A percentile compares a stretch with the other conserved stretches of the same genome.
phyloP scores from a whole-genome alignment of 2,888 invertebrate genomes.

The Plebejus anna region DNA sequence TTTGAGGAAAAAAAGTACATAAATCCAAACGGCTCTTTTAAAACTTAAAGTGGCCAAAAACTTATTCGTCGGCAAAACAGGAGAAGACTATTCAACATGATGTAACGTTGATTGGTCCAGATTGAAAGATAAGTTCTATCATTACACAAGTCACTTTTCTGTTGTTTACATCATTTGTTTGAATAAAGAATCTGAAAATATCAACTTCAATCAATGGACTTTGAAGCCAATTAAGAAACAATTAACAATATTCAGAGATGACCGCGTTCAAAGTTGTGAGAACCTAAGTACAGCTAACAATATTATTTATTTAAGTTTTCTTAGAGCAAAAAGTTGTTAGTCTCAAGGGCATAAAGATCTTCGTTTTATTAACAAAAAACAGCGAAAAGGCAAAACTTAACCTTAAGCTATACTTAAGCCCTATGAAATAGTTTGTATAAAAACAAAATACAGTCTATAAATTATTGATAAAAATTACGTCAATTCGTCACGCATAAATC shows the following conservation, averaged over 20 bases:
- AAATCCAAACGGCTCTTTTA: background rate
- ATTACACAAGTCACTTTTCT: constrained; percentile 16
- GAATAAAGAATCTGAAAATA: constrained; percentile 11
- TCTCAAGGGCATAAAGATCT: background rate
- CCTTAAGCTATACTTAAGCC: too few species aligned
- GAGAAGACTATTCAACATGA: background rate
- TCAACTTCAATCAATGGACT: constrained; percentile 11
- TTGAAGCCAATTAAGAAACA: constrained; percentile 6
- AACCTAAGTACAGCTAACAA: background rate
- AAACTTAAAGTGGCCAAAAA: background rate
- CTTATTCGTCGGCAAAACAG: background rate
- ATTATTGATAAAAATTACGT: constrained; percentile 10
- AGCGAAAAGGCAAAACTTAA: too few species aligned
- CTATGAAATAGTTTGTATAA: background rate
- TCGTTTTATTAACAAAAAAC: too few species aligned
- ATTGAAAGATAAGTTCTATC: background rate
- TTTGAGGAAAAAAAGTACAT: background rate
- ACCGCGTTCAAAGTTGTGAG: background rate
- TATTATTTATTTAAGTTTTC: background rate
- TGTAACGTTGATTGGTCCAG: constrained; percentile 15
- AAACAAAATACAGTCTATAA: background rate
- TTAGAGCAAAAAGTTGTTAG: background rate
- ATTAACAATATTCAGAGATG: background rate
- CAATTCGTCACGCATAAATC: constrained; percentile 4
- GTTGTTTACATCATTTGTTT: constrained; percentile 4